Percentiles rank a stretch among this genome's conserved stretches.
phyloP scores from a whole-genome alignment of 2,797 vertebrate species.

The Ptychobarbus kaznakovi region DNA sequence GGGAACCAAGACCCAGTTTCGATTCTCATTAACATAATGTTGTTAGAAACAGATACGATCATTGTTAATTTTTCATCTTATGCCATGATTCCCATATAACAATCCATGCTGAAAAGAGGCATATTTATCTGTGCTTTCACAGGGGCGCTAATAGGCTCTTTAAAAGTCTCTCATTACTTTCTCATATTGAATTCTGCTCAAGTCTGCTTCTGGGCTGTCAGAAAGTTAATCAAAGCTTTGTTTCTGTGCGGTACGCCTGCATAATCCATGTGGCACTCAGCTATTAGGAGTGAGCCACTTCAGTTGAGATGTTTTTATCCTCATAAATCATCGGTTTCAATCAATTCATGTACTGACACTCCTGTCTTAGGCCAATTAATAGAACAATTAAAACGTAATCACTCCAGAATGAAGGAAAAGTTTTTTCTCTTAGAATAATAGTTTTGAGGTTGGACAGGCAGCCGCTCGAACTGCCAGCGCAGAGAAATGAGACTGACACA shows the following conservation, averaged over 20 bases:
- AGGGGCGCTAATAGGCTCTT: slow-evolving; percentile 42
- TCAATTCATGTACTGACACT: slow-evolving; percentile 23
- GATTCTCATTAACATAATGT: slow-evolving; percentile 21
- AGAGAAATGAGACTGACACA: slow-evolving; percentile 49
- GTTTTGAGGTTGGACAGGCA: slow-evolving; percentile 23
- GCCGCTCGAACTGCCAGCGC: not conserved
- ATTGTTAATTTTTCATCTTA: slow-evolving; percentile 15
- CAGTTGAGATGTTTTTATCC: slow-evolving; percentile 31
- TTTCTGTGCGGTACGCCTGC: slow-evolving; percentile 53
- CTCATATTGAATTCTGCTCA: slow-evolving; percentile 40
- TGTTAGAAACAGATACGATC: slow-evolving; percentile 15
- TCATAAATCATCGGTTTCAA: slow-evolving; percentile 38
- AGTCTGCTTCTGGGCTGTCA: slow-evolving; percentile 32
- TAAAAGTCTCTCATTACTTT: slow-evolving; percentile 46
- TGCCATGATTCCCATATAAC: slow-evolving; percentile 9
- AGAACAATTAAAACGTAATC: slow-evolving; percentile 49
- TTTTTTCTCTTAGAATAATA: slow-evolving; percentile 37
- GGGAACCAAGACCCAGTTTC: not conserved
- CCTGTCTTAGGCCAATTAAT: slow-evolving; percentile 36
- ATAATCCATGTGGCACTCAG: slow-evolving; percentile 48
- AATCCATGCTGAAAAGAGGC: slow-evolving; percentile 34
- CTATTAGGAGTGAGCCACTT: slow-evolving; percentile 53
- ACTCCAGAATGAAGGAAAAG: slow-evolving; percentile 40
- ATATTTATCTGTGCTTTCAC: slow-evolving; percentile 49
- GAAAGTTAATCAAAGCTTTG: slow-evolving; percentile 64